Evolutionary conservation across 1,140 invertebrate genomes (phyloP), one percentile per base, ranked within the genome.

Genomic region (Druon quercuslanigerum): DNA sequence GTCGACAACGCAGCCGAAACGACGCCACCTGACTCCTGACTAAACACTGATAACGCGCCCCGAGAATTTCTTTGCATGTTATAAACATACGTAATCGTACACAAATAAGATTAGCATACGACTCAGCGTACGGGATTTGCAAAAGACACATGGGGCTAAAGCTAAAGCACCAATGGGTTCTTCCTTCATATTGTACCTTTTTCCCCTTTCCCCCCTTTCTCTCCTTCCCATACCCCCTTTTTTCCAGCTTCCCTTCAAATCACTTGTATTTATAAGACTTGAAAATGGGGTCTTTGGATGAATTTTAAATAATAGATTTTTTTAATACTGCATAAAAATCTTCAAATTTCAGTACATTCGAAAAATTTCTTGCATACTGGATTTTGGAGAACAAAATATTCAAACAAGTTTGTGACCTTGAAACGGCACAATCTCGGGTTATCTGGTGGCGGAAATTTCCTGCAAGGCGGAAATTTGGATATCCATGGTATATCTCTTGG

Each of bases 81-180:
- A 91, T 90, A 91, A 91, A 91, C 90, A 92, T 91, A 89, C 89
- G 87, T 91, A 91, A 91, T 92, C 89, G 87, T 91, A 90, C 87
- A 89, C 89, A 91, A 92, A 92, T 91, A 91, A 90, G 88, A 91
- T 91, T 91, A 91, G 87, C 90, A 91, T 91, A 90, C 87, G 84
- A 89, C 85, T 86, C 85, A 86, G 79, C 75, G 82, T 78, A 80
- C 81, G 74, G 79, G 80, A 80, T 78, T 81, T 76, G 81, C 79
- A 79, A 79, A 84, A 84, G 83, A 84, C 83, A 81, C 81, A 78
- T 78, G 83, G 78, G 76, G 75, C 78, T 83, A 79, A 80, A 75
- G 75, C 78, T 83, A 79, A 80, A 75, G 75, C 79, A 76, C 77
- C 73, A 84, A 84, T 77, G 79, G 60, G 25, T 66, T 20, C 40